Conservation (phyloP, 2,888 invertebrate genomes). For the Dendrolimus houi region DNA sequence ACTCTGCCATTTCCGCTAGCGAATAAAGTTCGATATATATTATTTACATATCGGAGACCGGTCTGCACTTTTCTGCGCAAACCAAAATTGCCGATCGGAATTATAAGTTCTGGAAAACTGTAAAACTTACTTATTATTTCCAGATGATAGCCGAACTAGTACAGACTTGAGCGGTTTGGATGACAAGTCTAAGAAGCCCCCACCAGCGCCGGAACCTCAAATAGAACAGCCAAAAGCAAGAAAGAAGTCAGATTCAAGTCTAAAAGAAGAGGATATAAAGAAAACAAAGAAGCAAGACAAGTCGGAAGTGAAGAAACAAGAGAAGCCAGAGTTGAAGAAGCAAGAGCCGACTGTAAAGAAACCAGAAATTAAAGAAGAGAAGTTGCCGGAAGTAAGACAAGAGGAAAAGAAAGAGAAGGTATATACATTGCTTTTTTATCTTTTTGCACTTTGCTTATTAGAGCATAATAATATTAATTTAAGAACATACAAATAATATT, state of each 20-base stretch:
- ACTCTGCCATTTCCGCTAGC: too few species aligned
- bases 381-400: slow-evolving; percentile 8
- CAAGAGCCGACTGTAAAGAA: slow-evolving; percentile 38
- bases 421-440: neutral
- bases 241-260: slow-evolving; percentile 61
- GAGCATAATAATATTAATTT: too few species aligned
- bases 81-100: too few species aligned
- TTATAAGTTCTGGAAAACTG: too few species aligned
- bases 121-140: neutral
- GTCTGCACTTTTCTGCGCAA: too few species aligned
- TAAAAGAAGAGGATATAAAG: slow-evolving; percentile 58
- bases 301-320: slow-evolving; percentile 27
- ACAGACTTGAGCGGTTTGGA: slow-evolving; percentile 42
- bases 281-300: slow-evolving; percentile 40
- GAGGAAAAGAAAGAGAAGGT: slow-evolving; percentile 13
- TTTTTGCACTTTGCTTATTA: too few species aligned
- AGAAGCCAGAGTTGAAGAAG: slow-evolving; percentile 44
- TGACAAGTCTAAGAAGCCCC: slow-evolving; percentile 37
- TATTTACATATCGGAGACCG: too few species aligned
- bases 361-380: slow-evolving; percentile 26
- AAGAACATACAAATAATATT: too few species aligned
- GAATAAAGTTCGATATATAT: too few species aligned
- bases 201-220: slow-evolving; percentile 21
- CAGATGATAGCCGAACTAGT: slow-evolving; percentile 56
- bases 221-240: slow-evolving; percentile 38